Percentiles rank a stretch among this genome's conserved stretches.
Conservation (phyloP, 2,797 vertebrate species). For the Thamnophis elegans region DNA sequence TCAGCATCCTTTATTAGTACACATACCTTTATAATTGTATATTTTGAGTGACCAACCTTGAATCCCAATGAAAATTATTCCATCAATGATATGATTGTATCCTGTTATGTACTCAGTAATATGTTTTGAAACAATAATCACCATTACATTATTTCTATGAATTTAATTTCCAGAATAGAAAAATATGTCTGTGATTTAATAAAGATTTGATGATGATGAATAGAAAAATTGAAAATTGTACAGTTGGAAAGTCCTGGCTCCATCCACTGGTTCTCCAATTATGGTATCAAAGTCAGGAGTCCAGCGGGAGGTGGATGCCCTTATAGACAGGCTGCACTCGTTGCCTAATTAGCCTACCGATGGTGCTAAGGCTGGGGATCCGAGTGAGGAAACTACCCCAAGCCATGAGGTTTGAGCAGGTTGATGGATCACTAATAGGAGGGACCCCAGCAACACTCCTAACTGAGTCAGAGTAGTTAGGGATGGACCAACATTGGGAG, state of each 20-base stretch:
- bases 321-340: no score
- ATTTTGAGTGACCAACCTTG: not conserved
- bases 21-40: not conserved
- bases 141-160: not conserved
- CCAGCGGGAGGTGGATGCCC: no score
- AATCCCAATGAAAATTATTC: not conserved
- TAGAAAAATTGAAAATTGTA: not conserved
- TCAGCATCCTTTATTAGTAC: not conserved
- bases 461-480: no score
- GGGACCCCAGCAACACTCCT: no score
- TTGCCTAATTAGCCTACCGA: no score
- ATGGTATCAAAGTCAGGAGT: no score
- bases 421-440: no score
- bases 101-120: not conserved
- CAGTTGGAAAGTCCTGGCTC: not conserved
- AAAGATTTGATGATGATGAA: not conserved
- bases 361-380: no score
- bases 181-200: not conserved
- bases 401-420: no score
- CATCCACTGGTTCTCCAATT: no score
- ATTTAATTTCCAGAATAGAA: not conserved
- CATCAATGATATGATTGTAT: not conserved
- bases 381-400: no score
- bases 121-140: not conserved
- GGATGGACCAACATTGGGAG: no score